phyloP scores from a whole-genome alignment of 2,113 vertebrate species.

The Lates calcarifer region DNA sequence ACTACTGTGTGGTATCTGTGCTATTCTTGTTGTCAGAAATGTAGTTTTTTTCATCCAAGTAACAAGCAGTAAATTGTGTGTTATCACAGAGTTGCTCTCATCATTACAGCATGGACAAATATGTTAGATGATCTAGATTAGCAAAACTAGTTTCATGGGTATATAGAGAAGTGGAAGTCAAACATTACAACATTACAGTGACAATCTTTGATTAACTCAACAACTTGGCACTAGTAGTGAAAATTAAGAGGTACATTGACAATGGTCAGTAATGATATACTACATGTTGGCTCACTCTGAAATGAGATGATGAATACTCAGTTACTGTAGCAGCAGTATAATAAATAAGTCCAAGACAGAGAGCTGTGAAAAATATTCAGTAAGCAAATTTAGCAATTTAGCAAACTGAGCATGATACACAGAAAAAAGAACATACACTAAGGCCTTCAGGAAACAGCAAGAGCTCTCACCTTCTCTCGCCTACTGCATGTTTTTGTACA shows the following conservation, averaged over 20 bases:
- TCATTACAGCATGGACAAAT: slow-evolving; percentile 8
- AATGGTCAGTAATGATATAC: slow-evolving; percentile 21
- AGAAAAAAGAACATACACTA: background rate
- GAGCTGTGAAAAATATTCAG: background rate
- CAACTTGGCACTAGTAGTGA: slow-evolving; percentile 15
- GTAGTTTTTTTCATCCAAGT: slow-evolving; percentile 16
- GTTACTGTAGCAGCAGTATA: slow-evolving; percentile 8
- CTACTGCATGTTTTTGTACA: no score
- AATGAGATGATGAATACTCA: slow-evolving; percentile 15
- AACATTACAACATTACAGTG: slow-evolving; percentile 1
- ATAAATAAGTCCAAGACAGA: slow-evolving; percentile 31
- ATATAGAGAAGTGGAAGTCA: background rate
- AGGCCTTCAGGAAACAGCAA: no score
- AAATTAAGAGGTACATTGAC: slow-evolving; percentile 12
- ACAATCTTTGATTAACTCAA: slow-evolving; percentile 28
- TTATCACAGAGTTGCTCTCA: slow-evolving; percentile 23
- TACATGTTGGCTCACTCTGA: slow-evolving; percentile 19
- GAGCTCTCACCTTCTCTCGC: no score
- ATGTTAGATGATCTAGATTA: background rate
- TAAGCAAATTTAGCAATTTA: slow-evolving; percentile 13
- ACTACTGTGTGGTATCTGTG: background rate
- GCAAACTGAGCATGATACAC: slow-evolving; percentile 7
- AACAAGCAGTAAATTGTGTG: slow-evolving; percentile 16
- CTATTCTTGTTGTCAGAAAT: slow-evolving; percentile 23
- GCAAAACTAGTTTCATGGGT: background rate